phyloP scores from a whole-genome alignment of 2,888 invertebrate genomes.

The Brenthis daphne region DNA sequence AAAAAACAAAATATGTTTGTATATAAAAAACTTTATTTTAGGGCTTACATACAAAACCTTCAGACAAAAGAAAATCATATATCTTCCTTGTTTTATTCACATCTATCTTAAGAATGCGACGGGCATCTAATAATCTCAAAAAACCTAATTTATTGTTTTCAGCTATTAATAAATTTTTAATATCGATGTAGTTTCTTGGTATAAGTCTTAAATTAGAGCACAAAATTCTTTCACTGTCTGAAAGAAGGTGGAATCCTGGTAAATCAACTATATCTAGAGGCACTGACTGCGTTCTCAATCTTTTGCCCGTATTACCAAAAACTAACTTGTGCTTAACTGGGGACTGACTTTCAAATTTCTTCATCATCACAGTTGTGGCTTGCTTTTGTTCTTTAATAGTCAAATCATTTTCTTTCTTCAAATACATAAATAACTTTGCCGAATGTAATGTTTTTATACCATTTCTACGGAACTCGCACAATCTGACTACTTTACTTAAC shows the following conservation, averaged over 20 bases:
- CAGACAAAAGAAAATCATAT: constrained; percentile 88
- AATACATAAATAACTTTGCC: constrained; percentile 84
- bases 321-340: constrained; percentile 51
- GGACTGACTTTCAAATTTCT: constrained; percentile 64
- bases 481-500: constrained; percentile 81
- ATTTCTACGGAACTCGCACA: constrained; percentile 85
- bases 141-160: constrained; percentile 90
- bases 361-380: constrained; percentile 59
- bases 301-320: constrained; percentile 45
- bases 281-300: constrained; percentile 65
- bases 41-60: constrained; percentile 87
- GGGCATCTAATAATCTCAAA: constrained; percentile 90
- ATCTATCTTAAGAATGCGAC: constrained; percentile 93
- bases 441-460: constrained; percentile 86
- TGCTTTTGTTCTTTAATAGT: constrained; percentile 75
- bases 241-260: constrained; percentile 89
- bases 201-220: constrained; percentile 89
- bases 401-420: constrained; percentile 83
- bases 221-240: constrained; percentile 86
- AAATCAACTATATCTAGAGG: constrained; percentile 86
- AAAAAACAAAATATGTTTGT: constrained; percentile 21
- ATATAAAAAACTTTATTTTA: constrained; percentile 44
- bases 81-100: constrained; percentile 96
- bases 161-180: constrained; percentile 86
- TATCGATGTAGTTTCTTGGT: constrained; percentile 90